Evolutionary conservation across 2,888 invertebrate species (phyloP).

Genomic region (Tyria jacobaeae): DNA sequence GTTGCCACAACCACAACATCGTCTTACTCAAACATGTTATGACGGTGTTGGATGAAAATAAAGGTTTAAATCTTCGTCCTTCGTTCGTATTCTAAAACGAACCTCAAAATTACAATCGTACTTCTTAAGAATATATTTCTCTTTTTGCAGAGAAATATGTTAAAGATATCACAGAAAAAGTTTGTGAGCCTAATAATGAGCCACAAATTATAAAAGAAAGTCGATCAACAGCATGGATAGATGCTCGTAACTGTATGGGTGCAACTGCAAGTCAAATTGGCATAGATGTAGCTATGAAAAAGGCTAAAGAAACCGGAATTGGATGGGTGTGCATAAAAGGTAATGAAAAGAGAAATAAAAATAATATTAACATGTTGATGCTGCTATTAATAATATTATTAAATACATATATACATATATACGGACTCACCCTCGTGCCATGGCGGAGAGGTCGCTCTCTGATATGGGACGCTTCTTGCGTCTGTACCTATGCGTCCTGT

Average conservation of each 20-base stretch:
- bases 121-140: not conserved
- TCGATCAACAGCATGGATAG: conserved; percentile 90
- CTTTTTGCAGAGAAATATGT: conserved; percentile 90
- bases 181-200: conserved; percentile 87
- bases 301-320: conserved; percentile 92
- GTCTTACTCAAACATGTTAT: too few relatives aligned
- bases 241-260: conserved; percentile 93
- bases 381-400: too few relatives aligned
- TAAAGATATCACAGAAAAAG: conserved; percentile 89
- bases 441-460: too few relatives aligned
- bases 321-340: conserved; percentile 94
- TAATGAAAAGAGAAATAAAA: conserved; percentile 48
- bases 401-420: too few relatives aligned
- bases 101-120: too few relatives aligned
- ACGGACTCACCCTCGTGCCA: too few relatives aligned
- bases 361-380: too few relatives aligned
- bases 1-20: too few relatives aligned
- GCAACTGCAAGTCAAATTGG: conserved; percentile 92
- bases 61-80: not conserved
- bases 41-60: not conserved
- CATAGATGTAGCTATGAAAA: conserved; percentile 93
- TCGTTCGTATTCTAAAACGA: too few relatives aligned
- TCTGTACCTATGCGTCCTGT: too few relatives aligned
- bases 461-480: too few relatives aligned
- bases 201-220: conserved; percentile 91